These are phyloP conservation scores for Linnaemya vulpina DNA, from an alignment of 2,888 invertebrate species.

Conservation along the genomic window DNA sequence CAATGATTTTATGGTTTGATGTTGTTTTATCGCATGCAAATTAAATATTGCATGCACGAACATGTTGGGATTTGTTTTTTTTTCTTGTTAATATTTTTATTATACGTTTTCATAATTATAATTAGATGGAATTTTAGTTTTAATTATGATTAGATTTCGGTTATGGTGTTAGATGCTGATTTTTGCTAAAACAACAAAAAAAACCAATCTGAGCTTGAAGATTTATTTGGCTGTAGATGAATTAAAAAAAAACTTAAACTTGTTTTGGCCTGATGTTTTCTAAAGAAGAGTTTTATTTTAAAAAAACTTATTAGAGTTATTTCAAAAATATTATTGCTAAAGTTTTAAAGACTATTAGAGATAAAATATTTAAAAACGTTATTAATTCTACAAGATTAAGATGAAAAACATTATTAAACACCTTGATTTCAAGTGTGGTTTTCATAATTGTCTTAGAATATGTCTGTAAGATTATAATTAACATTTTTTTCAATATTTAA, in stretches of 20 bases:
- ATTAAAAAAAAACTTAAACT: constrained; percentile 21
- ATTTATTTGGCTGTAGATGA: background rate
- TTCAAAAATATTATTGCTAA: no score
- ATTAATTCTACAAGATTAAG: background rate
- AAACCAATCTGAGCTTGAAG: constrained; percentile 4
- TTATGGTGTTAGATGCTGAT: constrained; percentile 37
- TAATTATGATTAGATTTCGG: constrained; percentile 69
- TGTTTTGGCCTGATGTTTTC: constrained; percentile 43
- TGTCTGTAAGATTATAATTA: background rate
- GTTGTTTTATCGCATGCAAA: constrained; percentile 72
- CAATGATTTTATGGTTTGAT: constrained; percentile 70
- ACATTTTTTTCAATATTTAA: no score
- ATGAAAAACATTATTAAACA: background rate
- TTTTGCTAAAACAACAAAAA: background rate
- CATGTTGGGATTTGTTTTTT: constrained; percentile 44
- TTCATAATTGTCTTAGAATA: no score
- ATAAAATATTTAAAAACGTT: background rate
- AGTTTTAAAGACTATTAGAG: no score
- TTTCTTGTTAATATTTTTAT: constrained; percentile 14
- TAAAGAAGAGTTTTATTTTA: background rate
- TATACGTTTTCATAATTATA: constrained; percentile 66
- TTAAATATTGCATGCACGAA: constrained; percentile 72
- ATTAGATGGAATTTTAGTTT: constrained; percentile 71
- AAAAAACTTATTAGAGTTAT: background rate
- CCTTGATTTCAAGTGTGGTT: no score